These are phyloP conservation scores for Penaeus vannamei DNA, from an alignment of 1,140 invertebrate species.

Conservation along the genomic window DNA sequence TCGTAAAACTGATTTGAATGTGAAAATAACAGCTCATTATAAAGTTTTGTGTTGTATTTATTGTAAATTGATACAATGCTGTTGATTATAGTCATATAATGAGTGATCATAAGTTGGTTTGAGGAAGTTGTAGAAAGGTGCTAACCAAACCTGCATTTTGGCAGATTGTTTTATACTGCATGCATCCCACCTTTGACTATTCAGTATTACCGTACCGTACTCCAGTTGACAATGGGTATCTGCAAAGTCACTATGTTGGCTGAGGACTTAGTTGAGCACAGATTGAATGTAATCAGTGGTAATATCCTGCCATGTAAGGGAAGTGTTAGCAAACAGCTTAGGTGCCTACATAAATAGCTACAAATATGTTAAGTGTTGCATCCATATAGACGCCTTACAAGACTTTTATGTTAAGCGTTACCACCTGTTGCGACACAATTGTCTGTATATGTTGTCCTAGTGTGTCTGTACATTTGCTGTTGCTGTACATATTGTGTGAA, in stretches of 20 bases:
- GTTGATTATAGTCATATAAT: not conserved
- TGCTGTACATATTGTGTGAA: constrained; percentile 52
- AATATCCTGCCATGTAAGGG: constrained; percentile 47
- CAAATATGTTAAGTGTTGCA: constrained; percentile 49
- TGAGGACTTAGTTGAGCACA: constrained; percentile 44
- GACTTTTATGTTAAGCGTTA: constrained; percentile 47
- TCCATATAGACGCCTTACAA: constrained; percentile 55
- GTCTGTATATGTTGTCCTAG: constrained; percentile 61
- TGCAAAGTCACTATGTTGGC: constrained; percentile 48
- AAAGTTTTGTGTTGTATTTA: too few species aligned
- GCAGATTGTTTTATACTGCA: constrained; percentile 62
- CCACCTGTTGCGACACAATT: constrained; percentile 36
- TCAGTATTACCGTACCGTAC: constrained; percentile 59
- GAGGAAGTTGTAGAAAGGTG: constrained; percentile 57
- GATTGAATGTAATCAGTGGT: constrained; percentile 24
- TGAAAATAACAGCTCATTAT: too few species aligned
- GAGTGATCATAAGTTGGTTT: not conserved
- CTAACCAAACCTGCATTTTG: constrained; percentile 59
- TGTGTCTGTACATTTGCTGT: constrained; percentile 58
- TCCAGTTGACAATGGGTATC: constrained; percentile 61
- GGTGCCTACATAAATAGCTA: constrained; percentile 52
- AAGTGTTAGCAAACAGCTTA: constrained; percentile 46
- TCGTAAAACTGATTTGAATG: too few species aligned
- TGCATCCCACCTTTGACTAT: constrained; percentile 62
- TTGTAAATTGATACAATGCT: constrained; percentile 12